These are phyloP conservation scores for Chloroclysta siterata DNA, from an alignment of 2,888 invertebrate species.

Conservation along the genomic window DNA sequence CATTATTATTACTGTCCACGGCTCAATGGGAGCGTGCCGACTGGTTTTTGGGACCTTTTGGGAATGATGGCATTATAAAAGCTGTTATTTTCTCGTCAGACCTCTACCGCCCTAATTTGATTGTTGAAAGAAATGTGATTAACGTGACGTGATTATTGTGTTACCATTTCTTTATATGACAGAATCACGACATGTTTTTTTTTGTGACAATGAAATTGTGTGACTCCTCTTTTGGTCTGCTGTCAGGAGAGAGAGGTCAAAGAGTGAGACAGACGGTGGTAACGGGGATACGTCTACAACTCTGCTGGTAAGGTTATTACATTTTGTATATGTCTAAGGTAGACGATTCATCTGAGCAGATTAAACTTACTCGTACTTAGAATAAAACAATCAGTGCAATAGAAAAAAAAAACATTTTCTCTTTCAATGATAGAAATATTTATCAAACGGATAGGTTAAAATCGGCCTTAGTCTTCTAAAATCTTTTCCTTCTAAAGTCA, in stretches of 20 bases:
- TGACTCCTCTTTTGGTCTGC: neutral
- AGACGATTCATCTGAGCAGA: too few relatives aligned
- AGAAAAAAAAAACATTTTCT: too few relatives aligned
- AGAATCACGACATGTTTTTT: constrained; percentile 19
- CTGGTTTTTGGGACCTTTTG: constrained; percentile 65
- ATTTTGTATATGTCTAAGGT: too few relatives aligned
- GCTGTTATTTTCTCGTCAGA: constrained; percentile 73
- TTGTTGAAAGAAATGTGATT: constrained; percentile 47
- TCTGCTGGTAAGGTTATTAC: too few relatives aligned
- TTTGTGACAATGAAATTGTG: neutral
- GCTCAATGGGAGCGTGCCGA: constrained; percentile 67
- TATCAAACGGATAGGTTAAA: too few relatives aligned
- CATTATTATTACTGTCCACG: constrained; percentile 77
- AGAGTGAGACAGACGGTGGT: too few relatives aligned
- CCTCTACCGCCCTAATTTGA: constrained; percentile 56
- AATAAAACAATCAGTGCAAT: too few relatives aligned
- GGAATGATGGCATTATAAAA: constrained; percentile 73
- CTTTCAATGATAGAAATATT: too few relatives aligned
- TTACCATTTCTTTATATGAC: constrained; percentile 21
- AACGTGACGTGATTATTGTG: constrained; percentile 35
- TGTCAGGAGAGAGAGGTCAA: neutral
- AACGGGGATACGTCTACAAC: too few relatives aligned
- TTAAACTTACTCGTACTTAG: too few relatives aligned
- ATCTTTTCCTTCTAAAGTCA: too few relatives aligned
- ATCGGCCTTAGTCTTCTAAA: too few relatives aligned